Base-by-base conservation (phyloP, 2,113 vertebrate species). In the Lepus europaeus region DNA sequence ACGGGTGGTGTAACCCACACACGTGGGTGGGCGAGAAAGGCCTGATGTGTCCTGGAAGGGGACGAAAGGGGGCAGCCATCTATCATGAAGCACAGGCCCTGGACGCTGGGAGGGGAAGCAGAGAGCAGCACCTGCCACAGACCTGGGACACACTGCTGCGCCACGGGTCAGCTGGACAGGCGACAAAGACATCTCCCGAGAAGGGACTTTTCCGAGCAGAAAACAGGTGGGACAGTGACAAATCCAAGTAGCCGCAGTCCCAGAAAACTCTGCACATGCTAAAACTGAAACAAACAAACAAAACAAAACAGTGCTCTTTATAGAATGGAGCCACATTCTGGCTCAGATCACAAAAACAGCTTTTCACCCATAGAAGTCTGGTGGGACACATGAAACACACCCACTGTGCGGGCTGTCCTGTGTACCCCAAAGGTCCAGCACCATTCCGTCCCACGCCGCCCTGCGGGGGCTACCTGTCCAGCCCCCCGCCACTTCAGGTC, bases 371-470 rank as follows among this genome's bases (percentile, higher is more conserved):
- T 3, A 19, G 0, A 31, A 13, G 27, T 39, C 23, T 31, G 36
- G 45, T 3, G 53, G 63, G 51, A 59, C 33, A n/a, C 1, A 23
- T 3, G 4, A 33, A 64, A 9, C 59, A 5, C 33, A 0, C 4
- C 9, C 27, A 20, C 2, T 11, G 1, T 17, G 8, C 2, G 39
- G 45, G 6, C 36, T 17, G 23, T 25, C 10, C 12, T 16, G 64
- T 9, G 0, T 31, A 31, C 23, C 4, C 45, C 29, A 20, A 3
- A 9, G 0, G 6, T 1, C n/a, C 13, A 29, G 80, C 6, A 45
- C 56, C 14, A 53, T 36, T 20, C 39, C 2, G 12, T n/a, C 29
- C 70, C 20, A 39, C 0, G 6, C 56, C 6, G 20, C 23, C 45
- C 63, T 6, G 19, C 16, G 17, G 17, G 31, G 66, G 29, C 25